Base-by-base conservation (phyloP, 2,888 invertebrate genomes). In the Parnassius glacialis region DNA sequence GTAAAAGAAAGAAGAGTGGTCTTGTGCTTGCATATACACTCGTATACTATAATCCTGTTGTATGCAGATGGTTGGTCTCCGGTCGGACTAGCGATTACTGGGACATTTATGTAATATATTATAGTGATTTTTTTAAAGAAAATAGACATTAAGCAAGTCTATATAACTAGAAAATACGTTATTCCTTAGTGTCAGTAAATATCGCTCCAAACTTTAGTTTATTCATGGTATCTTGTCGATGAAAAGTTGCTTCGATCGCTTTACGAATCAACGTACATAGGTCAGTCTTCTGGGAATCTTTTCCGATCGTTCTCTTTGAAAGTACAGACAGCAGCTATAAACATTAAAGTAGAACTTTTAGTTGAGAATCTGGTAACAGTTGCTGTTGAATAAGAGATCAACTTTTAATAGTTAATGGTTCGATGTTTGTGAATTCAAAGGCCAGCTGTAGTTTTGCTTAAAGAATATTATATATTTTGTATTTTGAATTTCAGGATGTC, bases 281-380 rank as follows among this genome's bases (percentile, higher is more conserved):
- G 57, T 56, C 56, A 56, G 61, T 41, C 61, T 11, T 50, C 51
- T 48, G 57, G 61, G 57, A 57, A 48, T 58, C 44, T 44, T 10
- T 47, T 12, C 52, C 52, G 42, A 53, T 53, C 45, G 48, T 52
- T 57, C 61, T 50, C 16, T 61, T 47, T 12, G 52, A 52, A 57
- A 61, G 53, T 62, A 48, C 48, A 25, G 34, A 34, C 44, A 45
- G 52, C 16, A 42, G 20, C 61, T 63, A 57, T 58, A 56, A 52
- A 61, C 65, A 61, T 67, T 63, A 65, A 65, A 67, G 67, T 65
- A 61, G 63, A 65, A 67, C 65, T 64, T 59, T 48, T 56, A 47
- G 57, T 47, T 57, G 64, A 63, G 64, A 64, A 65, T 61, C 63
- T 61, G 64, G 59, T 66, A 66, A 64, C 62, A 51, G 52, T 44